A percentile compares a stretch with the other conserved stretches of the same genome.
Evolutionary conservation across 2,113 vertebrate species (phyloP).

Genomic region (Leptodactylus fuscus): DNA sequence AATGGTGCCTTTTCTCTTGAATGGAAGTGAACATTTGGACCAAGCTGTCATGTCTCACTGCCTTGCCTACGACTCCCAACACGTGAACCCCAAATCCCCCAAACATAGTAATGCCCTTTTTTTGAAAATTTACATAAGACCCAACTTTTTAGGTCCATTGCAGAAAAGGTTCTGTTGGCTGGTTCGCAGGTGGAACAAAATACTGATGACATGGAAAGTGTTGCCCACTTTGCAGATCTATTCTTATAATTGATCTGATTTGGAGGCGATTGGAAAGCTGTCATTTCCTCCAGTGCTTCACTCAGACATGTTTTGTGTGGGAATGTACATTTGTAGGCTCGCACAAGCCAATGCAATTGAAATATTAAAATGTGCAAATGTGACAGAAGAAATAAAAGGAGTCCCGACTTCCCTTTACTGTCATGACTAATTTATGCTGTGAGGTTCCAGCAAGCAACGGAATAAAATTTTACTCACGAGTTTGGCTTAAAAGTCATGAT

Average conservation of each 20-base stretch:
- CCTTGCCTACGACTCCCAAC: too few species aligned
- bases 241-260: too few species aligned
- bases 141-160: too few species aligned
- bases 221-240: too few species aligned
- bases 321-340: background rate
- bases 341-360: background rate
- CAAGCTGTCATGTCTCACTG: too few species aligned
- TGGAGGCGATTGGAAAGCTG: background rate
- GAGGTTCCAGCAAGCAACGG: background rate
- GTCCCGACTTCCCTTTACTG: background rate
- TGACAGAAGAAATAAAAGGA: background rate
- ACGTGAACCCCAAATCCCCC: too few species aligned
- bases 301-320: background rate
- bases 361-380: constrained; percentile 3
- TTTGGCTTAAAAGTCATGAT: background rate
- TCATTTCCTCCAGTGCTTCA: background rate
- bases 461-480: background rate
- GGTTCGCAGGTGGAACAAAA: background rate
- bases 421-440: background rate
- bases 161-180: background rate
- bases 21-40: too few species aligned
- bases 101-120: too few species aligned
- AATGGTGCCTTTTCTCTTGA: too few species aligned
- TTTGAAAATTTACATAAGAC: too few species aligned
- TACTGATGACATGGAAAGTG: background rate